Conservation (phyloP, 2,888 invertebrate species). For the Drosophila incognita region DNA sequence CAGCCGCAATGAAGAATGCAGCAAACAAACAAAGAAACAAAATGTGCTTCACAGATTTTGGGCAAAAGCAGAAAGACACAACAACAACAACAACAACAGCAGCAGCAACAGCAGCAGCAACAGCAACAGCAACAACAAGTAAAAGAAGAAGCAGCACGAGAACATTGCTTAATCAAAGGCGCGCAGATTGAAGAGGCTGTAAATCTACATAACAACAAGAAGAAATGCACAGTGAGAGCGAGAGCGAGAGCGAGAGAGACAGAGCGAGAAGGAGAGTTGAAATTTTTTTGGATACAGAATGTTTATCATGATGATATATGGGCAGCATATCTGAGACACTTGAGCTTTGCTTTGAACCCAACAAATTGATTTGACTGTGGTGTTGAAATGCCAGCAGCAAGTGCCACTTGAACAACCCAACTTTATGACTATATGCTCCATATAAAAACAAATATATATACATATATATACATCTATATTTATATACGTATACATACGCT, state of each 20-base stretch:
- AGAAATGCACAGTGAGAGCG: neutral
- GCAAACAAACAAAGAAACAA: constrained; percentile 21
- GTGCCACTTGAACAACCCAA: constrained; percentile 62
- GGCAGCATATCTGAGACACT: constrained; percentile 49
- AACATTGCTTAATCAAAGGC: constrained; percentile 29
- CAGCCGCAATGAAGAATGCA: constrained; percentile 19
- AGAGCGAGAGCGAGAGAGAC: neutral
- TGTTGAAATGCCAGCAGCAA: constrained; percentile 70
- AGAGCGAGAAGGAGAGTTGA: neutral
- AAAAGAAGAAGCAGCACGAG: neutral
- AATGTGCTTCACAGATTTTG: constrained; percentile 23
- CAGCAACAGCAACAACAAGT: neutral
- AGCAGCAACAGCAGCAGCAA: neutral
- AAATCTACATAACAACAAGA: constrained; percentile 2
- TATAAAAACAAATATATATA: constrained; percentile 9
- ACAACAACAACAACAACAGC: neutral
- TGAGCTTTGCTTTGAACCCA: constrained; percentile 68
- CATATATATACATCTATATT: neutral
- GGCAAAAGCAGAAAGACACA: neutral
- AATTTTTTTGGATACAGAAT: constrained; percentile 31
- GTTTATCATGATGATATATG: constrained; percentile 70
- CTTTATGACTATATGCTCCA: constrained; percentile 32
- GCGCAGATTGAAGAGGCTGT: constrained; percentile 27
- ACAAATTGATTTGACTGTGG: constrained; percentile 71
- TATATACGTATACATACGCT: neutral